Conservation (phyloP, 2,113 vertebrate species). For the Fulica atra region DNA sequence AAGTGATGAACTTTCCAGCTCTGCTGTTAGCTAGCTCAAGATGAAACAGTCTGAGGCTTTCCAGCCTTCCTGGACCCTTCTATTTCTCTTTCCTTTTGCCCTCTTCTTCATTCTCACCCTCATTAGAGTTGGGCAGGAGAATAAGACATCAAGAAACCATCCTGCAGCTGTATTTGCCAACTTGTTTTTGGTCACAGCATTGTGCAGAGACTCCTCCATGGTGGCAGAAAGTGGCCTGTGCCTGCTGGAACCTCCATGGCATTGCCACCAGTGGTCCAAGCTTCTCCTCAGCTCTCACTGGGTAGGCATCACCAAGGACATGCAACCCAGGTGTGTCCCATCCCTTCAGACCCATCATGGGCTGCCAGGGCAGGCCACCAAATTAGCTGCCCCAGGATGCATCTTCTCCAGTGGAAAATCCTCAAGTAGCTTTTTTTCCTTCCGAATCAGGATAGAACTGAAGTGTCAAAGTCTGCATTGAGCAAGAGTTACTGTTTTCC, state of each 20-base stretch:
- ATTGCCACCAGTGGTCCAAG: accelerated
- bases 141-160: not conserved
- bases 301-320: not conserved
- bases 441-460: not conserved
- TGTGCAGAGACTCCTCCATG: not conserved
- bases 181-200: not conserved
- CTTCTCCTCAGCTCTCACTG: not conserved
- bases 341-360: not conserved
- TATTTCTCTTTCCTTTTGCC: not conserved
- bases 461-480: not conserved
- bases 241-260: accelerated
- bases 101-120: not conserved
- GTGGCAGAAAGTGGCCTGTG: not conserved
- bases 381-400: not conserved
- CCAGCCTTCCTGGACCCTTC: not conserved
- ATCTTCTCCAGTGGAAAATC: not conserved
- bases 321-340: not conserved
- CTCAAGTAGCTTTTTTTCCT: not conserved
- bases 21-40: not conserved
- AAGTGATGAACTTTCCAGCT: not conserved
- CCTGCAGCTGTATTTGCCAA: conserved; percentile 17
- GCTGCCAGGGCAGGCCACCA: not conserved
- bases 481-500: not conserved
- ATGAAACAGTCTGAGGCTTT: not conserved
- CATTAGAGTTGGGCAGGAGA: not conserved